Base-by-base conservation (phyloP, 2,888 invertebrate genomes). In the Aleiodes alternator region DNA sequence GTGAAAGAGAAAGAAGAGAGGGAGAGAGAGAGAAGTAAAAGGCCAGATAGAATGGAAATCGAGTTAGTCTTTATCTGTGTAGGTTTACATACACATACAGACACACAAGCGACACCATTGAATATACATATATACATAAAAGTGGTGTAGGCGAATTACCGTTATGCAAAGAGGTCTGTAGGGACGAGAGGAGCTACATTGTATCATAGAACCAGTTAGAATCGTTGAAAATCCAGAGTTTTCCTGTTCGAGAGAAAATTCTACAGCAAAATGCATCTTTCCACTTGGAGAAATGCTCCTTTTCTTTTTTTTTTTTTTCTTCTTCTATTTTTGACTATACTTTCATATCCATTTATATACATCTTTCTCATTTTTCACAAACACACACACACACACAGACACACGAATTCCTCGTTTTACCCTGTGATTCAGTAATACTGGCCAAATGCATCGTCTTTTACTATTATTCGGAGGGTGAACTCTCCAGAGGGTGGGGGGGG, bases 111-210 rank as follows among this genome's bases (percentile, higher is more conserved):
- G 38, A 14, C 31, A 38, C 29, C 23, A 34, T 34, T 34, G 34
- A 34, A 34, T 34, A 34, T 38, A 66, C 23, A 55, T 34, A 70
- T 23, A 23, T 23, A 23, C 2, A 23, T 23, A 23, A 23, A 68
- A 23, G 70, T 64, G 55, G 75, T 75, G 70, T 64, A 71, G 71
- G 64, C 50, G 51, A 71, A 75, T 66, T 66, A 66, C 71, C 71
- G 75, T 70, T 70, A 75, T 75, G 70, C 70, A 75, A 75, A 75
- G 56, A 56, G 38, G 69, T 23, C 23, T 14, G 34, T 14, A 11
- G 31, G n/a, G 68, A 12, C 11, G 5, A 50, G 38, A 23, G 34
- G n/a, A 16, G 23, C 2, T 23, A 38, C 43, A 56, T 56, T 69
- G 69, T 43, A 69, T 34, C 34, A 38, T 55, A 56, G 55, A 14